A percentile compares a stretch with the other conserved stretches of the same genome.
These are phyloP conservation scores for Coenonympha arcania DNA, from an alignment of 2,888 invertebrate genomes.

Conservation along the genomic window DNA sequence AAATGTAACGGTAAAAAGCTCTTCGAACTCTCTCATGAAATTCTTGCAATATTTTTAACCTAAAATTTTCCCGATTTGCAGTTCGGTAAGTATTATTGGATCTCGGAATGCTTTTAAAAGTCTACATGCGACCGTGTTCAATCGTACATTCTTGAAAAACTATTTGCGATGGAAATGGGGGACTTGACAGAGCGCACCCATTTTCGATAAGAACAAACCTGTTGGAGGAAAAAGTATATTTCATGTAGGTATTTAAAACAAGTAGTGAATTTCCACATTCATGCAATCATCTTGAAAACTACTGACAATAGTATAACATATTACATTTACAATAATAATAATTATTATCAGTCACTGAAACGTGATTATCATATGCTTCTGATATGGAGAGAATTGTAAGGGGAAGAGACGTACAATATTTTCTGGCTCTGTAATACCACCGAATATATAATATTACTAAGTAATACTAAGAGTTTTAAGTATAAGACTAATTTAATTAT, in stretches of 20 bases:
- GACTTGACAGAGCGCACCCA: background rate
- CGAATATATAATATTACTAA: no score
- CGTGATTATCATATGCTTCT: no score
- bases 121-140: slow-evolving; percentile 9
- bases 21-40: background rate
- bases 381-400: no score
- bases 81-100: slow-evolving; percentile 6
- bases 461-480: no score
- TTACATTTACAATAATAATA: no score
- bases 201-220: slow-evolving; percentile 4
- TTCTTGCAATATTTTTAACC: background rate
- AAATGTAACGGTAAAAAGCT: background rate
- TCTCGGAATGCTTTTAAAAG: slow-evolving; percentile 8
- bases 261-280: background rate
- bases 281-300: background rate
- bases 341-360: no score
- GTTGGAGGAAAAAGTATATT: background rate
- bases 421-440: no score
- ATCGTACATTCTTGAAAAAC: slow-evolving; percentile 11
- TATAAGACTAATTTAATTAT: no score
- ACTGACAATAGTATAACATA: no score
- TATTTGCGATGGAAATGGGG: slow-evolving; percentile 5
- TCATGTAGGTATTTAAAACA: background rate
- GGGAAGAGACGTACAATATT: no score
- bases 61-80: background rate